These are phyloP conservation scores for Tetranychus cinnabarinus DNA, from an alignment of 1,140 invertebrate genomes.

Conservation along the genomic window DNA sequence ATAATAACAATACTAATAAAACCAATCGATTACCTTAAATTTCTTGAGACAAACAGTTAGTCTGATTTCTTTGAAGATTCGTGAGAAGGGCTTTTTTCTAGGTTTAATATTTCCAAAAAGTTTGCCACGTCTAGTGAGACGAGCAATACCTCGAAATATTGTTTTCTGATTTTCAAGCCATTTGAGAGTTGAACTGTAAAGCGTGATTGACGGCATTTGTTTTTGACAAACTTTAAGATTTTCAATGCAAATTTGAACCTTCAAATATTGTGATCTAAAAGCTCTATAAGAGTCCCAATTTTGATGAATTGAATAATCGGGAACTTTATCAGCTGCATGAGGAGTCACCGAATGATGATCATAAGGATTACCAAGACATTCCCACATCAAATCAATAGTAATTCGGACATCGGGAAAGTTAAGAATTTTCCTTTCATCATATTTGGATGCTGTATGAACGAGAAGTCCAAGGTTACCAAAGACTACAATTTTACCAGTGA, in stretches of 20 bases:
- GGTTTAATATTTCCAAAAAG: constrained; percentile 62
- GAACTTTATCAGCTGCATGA: constrained; percentile 83
- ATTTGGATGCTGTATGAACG: constrained; percentile 87
- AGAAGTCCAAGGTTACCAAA: constrained; percentile 64
- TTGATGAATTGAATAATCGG: constrained; percentile 87
- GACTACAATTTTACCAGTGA: constrained; percentile 64
- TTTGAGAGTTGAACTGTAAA: constrained; percentile 69
- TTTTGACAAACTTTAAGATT: constrained; percentile 33
- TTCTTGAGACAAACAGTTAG: constrained; percentile 13
- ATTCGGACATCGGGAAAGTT: constrained; percentile 63
- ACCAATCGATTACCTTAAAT: constrained; percentile 9
- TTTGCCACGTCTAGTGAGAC: constrained; percentile 66
- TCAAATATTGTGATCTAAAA: constrained; percentile 79
- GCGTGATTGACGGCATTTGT: constrained; percentile 38
- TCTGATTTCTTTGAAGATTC: constrained; percentile 42
- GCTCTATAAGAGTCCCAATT: constrained; percentile 47
- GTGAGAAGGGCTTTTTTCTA: constrained; percentile 64
- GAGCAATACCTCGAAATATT: constrained; percentile 78
- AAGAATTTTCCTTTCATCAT: constrained; percentile 80
- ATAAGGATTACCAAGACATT: constrained; percentile 69
- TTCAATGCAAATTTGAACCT: constrained; percentile 64
- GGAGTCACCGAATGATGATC: constrained; percentile 91
- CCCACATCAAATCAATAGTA: constrained; percentile 61
- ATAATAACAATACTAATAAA: background rate
- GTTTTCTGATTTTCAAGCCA: constrained; percentile 88